phyloP scores from a whole-genome alignment of 2,888 invertebrate genomes.

The Morpho achilles region DNA sequence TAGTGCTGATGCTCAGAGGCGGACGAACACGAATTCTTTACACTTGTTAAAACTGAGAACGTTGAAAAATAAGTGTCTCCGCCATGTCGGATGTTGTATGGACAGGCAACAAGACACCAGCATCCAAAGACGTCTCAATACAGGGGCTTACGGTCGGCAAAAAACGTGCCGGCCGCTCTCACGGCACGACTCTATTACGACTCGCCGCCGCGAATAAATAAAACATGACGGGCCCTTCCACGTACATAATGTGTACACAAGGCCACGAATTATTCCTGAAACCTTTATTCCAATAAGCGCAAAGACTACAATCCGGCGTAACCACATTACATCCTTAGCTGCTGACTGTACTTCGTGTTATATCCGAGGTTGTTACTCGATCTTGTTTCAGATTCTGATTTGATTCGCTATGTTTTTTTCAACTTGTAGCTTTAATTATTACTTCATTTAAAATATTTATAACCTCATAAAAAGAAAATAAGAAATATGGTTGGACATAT shows the following conservation, averaged over 20 bases:
- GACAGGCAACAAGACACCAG: conserved; percentile 75
- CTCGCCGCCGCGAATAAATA: conserved; percentile 72
- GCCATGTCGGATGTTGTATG: conserved; percentile 66
- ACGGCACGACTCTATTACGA: conserved; percentile 78
- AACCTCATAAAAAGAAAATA: conserved; percentile 10
- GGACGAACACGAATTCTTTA: conserved; percentile 5
- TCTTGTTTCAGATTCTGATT: conserved; percentile 69
- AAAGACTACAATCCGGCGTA: conserved; percentile 19
- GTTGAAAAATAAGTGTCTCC: conserved; percentile 62
- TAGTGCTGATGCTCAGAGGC: conserved; percentile 1
- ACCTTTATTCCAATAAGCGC: conserved; percentile 24
- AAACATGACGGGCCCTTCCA: conserved; percentile 78
- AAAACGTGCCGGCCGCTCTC: conserved; percentile 73
- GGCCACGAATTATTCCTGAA: conserved; percentile 23
- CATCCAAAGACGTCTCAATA: conserved; percentile 76
- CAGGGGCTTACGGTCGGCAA: conserved; percentile 62
- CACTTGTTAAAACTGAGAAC: conserved; percentile 41
- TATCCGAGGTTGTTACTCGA: conserved; percentile 64
- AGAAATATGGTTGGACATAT: no score
- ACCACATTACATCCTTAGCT: conserved; percentile 4
- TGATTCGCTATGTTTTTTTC: conserved; percentile 50
- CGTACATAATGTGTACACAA: conserved; percentile 47
- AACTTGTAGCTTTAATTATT: conserved; percentile 24
- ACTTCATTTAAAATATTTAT: conserved; percentile 23
- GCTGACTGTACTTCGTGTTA: conserved; percentile 22